Evolutionary conservation across 1,140 invertebrate species (phyloP), one percentile per base, ranked within the genome.

Genomic region (Aricia agestis): DNA sequence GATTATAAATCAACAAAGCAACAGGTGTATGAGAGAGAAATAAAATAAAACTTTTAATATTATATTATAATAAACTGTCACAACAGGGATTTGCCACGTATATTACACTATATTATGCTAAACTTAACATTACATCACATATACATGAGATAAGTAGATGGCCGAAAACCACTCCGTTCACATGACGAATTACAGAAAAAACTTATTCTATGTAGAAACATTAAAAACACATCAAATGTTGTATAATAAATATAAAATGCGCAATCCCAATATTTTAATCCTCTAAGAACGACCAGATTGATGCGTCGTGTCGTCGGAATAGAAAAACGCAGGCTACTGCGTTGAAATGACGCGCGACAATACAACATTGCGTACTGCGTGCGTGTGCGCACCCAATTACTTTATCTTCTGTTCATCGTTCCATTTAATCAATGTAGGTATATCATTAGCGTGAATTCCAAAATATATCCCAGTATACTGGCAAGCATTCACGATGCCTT

Each of bases 101-200:
- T 74, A 77, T 82, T 85, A 87, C 72, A 83, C 77, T 81, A 83
- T 82, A 59, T 67, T 72, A 72, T 79, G 83, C 75, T 69, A 71
- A 57, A 76, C 81, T 85, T 85, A 87, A 86, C 69, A 74, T 85
- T 88, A 90, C 85, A 89, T 90, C 88, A 90, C 88, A 90, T 88
- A 75, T 86, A 85, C 80, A 87, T 86, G 87, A 90, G 87, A 90
- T 63, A 87, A 87, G 84, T 84, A 85, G 85, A 82, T 77, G 79
- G 80, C 82, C 84, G 82, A 85, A 79, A 73, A 76, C 77, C 79
- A 78, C 82, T 82, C 72, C 77, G 76, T 81, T 79, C 78, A 74
- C 79, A 81, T 70, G 67, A 17, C 42, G 66, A 73, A 72, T 67
- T 66, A 72, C 67, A 71, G 41, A 41, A 72, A 65, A 31, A 66